These are phyloP conservation scores for Gallirallus australis DNA, from an alignment of 2,797 vertebrate species.

Conservation along the genomic window DNA sequence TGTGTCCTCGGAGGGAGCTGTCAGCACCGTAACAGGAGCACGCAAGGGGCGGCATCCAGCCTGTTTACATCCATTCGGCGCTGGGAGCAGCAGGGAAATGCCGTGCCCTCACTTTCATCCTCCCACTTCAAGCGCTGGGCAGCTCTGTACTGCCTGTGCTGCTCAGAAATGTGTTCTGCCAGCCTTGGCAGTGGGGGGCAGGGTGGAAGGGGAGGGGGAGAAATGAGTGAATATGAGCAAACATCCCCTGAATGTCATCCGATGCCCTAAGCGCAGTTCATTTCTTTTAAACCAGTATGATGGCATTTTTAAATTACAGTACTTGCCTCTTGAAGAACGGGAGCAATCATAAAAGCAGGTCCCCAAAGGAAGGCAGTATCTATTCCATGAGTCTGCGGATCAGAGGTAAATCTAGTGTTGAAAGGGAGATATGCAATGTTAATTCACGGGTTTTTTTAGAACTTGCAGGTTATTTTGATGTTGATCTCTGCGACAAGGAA, in stretches of 20 bases:
- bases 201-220: neutral
- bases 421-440: neutral
- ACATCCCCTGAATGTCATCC: neutral
- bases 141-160: neutral
- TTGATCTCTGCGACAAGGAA: neutral
- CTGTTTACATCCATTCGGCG: neutral
- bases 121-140: neutral
- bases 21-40: neutral
- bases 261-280: neutral
- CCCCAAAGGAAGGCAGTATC: slow-evolving; percentile 72
- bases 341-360: slow-evolving; percentile 64
- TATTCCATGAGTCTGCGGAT: slow-evolving; percentile 61
- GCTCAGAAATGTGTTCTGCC: neutral
- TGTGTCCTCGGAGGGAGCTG: slow-evolving; percentile 1
- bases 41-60: neutral
- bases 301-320: slow-evolving; percentile 30
- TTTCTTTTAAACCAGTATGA: neutral
- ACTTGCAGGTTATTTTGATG: neutral
- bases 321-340: slow-evolving; percentile 69
- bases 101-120: neutral
- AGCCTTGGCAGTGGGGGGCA: neutral
- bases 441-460: neutral
- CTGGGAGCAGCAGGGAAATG: neutral
- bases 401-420: slow-evolving; percentile 59
- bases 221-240: neutral